Percentiles rank a stretch among this genome's conserved stretches.
Conservation (phyloP, 2,888 invertebrate genomes). For the Drosophila peninsularis region DNA sequence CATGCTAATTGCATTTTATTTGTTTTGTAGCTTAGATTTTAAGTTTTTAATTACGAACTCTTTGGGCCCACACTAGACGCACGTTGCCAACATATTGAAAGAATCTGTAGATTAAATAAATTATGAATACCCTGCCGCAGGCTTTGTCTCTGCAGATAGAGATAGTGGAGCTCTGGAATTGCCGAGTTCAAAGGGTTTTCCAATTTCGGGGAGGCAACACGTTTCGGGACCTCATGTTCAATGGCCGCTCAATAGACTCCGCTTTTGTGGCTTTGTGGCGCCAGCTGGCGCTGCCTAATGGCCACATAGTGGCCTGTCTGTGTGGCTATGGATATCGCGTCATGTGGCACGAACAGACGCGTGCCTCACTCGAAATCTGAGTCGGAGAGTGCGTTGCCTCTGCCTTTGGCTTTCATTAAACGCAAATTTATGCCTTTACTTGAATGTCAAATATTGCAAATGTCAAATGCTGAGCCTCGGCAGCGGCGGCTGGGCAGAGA, state of each 20-base stretch:
- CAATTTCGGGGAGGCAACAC: constrained; percentile 10
- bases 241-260: constrained; percentile 64
- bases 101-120: background rate
- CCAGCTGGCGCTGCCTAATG: constrained; percentile 58
- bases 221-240: constrained; percentile 47
- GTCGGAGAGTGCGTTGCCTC: constrained; percentile 16
- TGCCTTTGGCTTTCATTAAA: constrained; percentile 76
- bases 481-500: background rate
- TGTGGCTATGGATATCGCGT: constrained; percentile 41
- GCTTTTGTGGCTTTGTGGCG: constrained; percentile 30
- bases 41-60: constrained; percentile 69
- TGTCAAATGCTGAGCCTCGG: constrained; percentile 61
- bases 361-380: constrained; percentile 32
- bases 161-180: background rate
- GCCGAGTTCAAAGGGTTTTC: background rate
- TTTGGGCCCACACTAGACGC: background rate
- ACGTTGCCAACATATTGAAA: background rate
- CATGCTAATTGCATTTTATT: constrained; percentile 85
- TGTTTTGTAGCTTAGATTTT: constrained; percentile 80
- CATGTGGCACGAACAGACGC: constrained; percentile 47
- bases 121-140: constrained; percentile 20
- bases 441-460: constrained; percentile 80
- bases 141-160: background rate
- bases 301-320: constrained; percentile 12
- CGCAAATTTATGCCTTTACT: constrained; percentile 79